A percentile compares a stretch with the other conserved stretches of the same genome.
phyloP scores from a whole-genome alignment of 2,888 invertebrate genomes.

The Erebia palarica region DNA sequence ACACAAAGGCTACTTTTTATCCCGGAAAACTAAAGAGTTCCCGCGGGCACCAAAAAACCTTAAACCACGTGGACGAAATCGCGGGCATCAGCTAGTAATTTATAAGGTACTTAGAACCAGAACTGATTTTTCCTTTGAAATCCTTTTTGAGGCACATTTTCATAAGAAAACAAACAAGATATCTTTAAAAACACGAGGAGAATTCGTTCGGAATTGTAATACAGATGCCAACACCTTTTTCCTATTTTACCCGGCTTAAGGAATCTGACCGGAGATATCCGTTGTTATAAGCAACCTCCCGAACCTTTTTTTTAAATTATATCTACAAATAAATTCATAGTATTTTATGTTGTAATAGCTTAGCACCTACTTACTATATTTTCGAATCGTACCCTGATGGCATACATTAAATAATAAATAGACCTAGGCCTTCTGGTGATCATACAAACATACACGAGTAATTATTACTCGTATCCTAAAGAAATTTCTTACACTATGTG shows the following conservation, averaged over 20 bases:
- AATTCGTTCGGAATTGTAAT: constrained; percentile 20
- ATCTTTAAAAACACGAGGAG: constrained; percentile 10
- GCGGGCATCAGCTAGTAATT: too few relatives aligned
- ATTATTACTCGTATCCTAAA: too few relatives aligned
- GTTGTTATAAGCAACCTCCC: constrained; percentile 17
- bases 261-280: constrained; percentile 21
- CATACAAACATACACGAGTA: too few relatives aligned
- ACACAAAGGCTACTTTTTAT: too few relatives aligned
- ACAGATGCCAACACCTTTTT: constrained; percentile 24
- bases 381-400: not conserved
- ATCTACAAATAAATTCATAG: constrained; percentile 20
- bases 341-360: constrained; percentile 12
- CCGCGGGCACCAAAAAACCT: too few relatives aligned
- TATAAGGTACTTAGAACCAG: not conserved
- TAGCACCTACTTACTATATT: not conserved
- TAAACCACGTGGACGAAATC: too few relatives aligned
- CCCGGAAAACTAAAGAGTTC: too few relatives aligned
- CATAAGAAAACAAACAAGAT: constrained; percentile 9
- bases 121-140: not conserved
- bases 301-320: constrained; percentile 21
- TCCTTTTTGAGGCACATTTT: constrained; percentile 7
- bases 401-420: too few relatives aligned
- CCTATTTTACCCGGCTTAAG: constrained; percentile 24
- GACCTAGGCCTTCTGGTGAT: too few relatives aligned
- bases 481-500: too few relatives aligned